A percentile compares a stretch with the other conserved stretches of the same genome.
Evolutionary conservation across 2,797 vertebrate species (phyloP).

Genomic region (Rhinatrema bivittatum): DNA sequence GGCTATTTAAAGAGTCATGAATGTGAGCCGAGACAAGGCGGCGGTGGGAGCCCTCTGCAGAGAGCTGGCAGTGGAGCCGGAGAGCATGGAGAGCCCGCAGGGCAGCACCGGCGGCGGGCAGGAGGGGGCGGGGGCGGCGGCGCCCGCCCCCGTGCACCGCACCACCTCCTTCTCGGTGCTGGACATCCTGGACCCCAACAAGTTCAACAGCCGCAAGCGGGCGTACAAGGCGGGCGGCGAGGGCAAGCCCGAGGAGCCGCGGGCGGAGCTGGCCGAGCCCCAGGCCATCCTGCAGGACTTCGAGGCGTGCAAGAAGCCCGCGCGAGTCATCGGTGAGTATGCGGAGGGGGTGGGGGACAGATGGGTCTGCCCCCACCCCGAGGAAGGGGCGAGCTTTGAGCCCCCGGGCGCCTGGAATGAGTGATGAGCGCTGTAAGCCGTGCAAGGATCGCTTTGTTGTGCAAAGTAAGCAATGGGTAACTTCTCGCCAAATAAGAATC

Average conservation of each 20-base stretch:
- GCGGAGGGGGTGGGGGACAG: too few relatives aligned
- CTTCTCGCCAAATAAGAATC: too few relatives aligned
- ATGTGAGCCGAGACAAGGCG: constrained; percentile 61
- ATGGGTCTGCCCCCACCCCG: too few relatives aligned
- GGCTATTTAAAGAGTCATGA: constrained; percentile 55
- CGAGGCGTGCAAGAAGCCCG: constrained; percentile 49
- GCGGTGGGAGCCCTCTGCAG: constrained; percentile 63
- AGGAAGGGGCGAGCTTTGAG: too few relatives aligned
- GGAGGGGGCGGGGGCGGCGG: constrained; percentile 53
- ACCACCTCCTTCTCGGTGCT: constrained; percentile 94
- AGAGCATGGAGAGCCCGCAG: constrained; percentile 62
- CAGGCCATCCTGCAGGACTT: constrained; percentile 61
- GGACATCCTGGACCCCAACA: constrained; percentile 97
- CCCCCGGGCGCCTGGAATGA: too few relatives aligned
- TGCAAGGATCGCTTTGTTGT: too few relatives aligned
- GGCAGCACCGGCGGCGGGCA: constrained; percentile 68
- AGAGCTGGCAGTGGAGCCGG: constrained; percentile 49
- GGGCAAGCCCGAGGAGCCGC: constrained; percentile 40
- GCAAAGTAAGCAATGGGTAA: too few relatives aligned
- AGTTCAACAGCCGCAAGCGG: constrained; percentile 83
- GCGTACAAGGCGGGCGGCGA: constrained; percentile 46
- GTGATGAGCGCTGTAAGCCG: too few relatives aligned
- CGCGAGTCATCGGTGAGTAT: constrained; percentile 59
- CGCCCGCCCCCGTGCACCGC: constrained; percentile 66
- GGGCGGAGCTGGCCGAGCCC: constrained; percentile 36